phyloP scores from a whole-genome alignment of 1,140 invertebrate genomes.

The Limonius californicus region DNA sequence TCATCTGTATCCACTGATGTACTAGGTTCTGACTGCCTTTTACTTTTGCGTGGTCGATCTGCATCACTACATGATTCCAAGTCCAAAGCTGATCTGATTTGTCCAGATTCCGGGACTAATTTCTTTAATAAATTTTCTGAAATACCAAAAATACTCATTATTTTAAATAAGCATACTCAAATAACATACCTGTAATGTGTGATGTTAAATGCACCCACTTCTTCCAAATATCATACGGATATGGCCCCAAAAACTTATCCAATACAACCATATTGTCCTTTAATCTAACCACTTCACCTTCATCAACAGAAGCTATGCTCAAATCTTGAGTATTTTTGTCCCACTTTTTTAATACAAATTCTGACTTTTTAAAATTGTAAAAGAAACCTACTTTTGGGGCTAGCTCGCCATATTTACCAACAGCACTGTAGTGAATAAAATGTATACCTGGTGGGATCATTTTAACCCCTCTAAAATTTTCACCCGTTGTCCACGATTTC shows the following conservation, averaged over 20 bases:
- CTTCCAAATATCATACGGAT: constrained; percentile 85
- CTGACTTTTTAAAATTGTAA: constrained; percentile 76
- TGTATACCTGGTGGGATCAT: constrained; percentile 98
- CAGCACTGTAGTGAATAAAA: constrained; percentile 83
- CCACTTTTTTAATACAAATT: constrained; percentile 87
- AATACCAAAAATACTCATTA: constrained; percentile 20
- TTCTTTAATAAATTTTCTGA: constrained; percentile 50
- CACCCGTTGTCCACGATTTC: constrained; percentile 88
- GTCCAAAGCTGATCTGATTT: constrained; percentile 68
- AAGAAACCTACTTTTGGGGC: constrained; percentile 81
- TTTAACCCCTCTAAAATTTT: constrained; percentile 93
- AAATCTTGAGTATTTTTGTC: constrained; percentile 66
- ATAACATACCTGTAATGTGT: constrained; percentile 58
- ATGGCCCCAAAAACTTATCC: constrained; percentile 81
- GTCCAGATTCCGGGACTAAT: constrained; percentile 59
- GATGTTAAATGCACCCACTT: constrained; percentile 83
- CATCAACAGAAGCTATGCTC: constrained; percentile 55
- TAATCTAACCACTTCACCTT: constrained; percentile 58
- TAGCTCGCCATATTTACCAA: constrained; percentile 51
- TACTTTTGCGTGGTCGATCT: constrained; percentile 54
- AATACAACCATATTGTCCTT: constrained; percentile 72
- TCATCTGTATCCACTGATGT: constrained; percentile 57
- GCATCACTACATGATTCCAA: constrained; percentile 61
- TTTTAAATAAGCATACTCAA: constrained; percentile 12
- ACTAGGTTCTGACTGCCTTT: constrained; percentile 43